A percentile compares a stretch with the other conserved stretches of the same genome.
phyloP scores from a whole-genome alignment of 2,888 invertebrate genomes.

The Campaea margaritaria region DNA sequence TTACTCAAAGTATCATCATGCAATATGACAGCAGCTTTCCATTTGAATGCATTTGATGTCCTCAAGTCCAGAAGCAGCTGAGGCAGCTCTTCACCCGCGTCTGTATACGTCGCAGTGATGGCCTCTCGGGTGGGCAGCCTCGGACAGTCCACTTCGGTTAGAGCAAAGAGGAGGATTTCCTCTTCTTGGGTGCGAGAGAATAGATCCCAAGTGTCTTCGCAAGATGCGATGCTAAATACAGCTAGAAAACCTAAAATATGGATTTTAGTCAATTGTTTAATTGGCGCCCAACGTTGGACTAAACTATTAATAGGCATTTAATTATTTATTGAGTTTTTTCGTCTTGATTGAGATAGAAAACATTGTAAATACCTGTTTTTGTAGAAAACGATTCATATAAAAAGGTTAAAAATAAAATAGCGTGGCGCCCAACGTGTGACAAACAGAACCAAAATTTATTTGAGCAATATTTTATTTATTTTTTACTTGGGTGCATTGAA shows the following conservation, averaged over 20 bases:
- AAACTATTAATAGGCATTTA: neutral
- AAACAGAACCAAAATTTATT: too few relatives aligned
- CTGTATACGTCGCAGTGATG: conserved; percentile 89
- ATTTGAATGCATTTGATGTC: conserved; percentile 86
- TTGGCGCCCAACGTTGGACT: conserved; percentile 8
- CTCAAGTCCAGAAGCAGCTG: conserved; percentile 92
- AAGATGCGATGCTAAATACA: conserved; percentile 90
- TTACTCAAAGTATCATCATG: conserved; percentile 90
- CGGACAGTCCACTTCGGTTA: conserved; percentile 92
- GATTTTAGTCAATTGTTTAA: neutral
- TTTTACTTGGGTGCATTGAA: neutral
- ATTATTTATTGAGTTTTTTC: too few relatives aligned
- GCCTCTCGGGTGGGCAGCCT: conserved; percentile 88
- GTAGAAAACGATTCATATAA: too few relatives aligned
- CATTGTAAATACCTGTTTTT: too few relatives aligned
- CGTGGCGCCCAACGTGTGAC: too few relatives aligned
- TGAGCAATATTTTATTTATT: neutral
- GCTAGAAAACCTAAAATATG: conserved; percentile 87
- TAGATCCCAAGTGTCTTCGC: conserved; percentile 90
- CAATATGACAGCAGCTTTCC: conserved; percentile 90
- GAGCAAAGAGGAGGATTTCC: conserved; percentile 88
- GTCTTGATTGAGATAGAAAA: too few relatives aligned
- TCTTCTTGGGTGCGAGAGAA: conserved; percentile 87
- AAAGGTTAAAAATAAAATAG: too few relatives aligned
- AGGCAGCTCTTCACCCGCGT: conserved; percentile 89